Base-by-base conservation (phyloP, 2,888 invertebrate genomes). In the Sphaerophoria taeniata region DNA sequence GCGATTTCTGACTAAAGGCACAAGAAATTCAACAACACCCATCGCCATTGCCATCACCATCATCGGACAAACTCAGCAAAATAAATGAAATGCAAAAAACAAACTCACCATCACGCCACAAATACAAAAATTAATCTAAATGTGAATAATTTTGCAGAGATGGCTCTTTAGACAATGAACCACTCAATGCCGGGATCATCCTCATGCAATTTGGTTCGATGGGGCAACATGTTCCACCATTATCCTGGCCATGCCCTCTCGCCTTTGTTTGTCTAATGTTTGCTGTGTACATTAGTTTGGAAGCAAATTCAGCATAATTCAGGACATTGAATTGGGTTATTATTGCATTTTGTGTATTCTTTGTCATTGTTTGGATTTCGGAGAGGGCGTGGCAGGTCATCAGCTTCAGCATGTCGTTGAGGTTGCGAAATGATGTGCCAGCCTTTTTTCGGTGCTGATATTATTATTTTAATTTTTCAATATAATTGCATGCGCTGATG, bases 401-500 rank as follows among this genome's bases (percentile, higher is more conserved):
- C 11, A 43, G 9, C 60, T 0, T 43, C 11, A 43, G 9, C 6
- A 60, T 60, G 43, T 43, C 12, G 43, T 11, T 43, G 43, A 43
- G 60, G 43, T 24, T 9, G 12, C 12, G 43, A 12, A 60, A 60
- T 60, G 43, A 43, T 7, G n/a, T 43, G 31, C 24, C 24, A n/a
- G 43, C 31, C 60, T 60, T 31, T 60, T 31, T 60, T 39, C 31
- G 24, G n/a, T 51, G 16, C 16, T 60, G 31, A 43, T 60, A 36
- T 60, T 60, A 60, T 60, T 60, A 60, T 60, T 60, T 60, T 6
- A 43, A 60, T 60, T 60, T 60, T 60, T 3, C 24, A 7, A 24
- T 2, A 24, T 24, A 43, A 60, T 60, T 43, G 4, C 24, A 11
- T 60, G 24, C n/a, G 43, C n/a, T 56, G n/a, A 43, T 43, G 7